phyloP scores from a whole-genome alignment of 2,113 vertebrate species.

The Elachura formosa region DNA sequence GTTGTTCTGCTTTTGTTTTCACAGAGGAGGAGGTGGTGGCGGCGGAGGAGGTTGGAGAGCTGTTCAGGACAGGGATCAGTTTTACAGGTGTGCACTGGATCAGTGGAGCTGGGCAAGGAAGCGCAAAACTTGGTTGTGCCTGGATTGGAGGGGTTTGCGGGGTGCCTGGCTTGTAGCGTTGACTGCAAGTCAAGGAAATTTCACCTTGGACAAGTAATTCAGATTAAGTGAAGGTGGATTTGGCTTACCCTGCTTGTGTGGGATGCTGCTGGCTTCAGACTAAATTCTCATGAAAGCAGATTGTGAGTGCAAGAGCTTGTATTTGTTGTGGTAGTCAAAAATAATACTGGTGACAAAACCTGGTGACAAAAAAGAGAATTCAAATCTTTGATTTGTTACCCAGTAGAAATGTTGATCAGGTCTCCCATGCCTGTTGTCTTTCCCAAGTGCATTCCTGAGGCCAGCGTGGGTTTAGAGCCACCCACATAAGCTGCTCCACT shows the following conservation, averaged over 20 bases:
- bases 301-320: not conserved
- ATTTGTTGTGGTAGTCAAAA: not conserved
- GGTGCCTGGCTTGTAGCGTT: not conserved
- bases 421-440: not conserved
- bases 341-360: not conserved
- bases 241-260: not conserved
- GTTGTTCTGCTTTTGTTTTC: not conserved
- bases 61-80: constrained; percentile 80
- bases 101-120: not conserved
- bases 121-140: not conserved
- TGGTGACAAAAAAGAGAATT: not conserved
- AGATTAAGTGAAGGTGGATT: not conserved
- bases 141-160: not conserved
- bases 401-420: not conserved
- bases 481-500: not conserved
- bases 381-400: not conserved
- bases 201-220: not conserved
- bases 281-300: not conserved
- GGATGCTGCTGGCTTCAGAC: not conserved
- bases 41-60: constrained; percentile 80
- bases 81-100: constrained; percentile 70
- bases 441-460: not conserved
- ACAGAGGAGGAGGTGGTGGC: constrained; percentile 72
- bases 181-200: not conserved
- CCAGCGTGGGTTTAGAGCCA: not conserved